Base-by-base conservation (phyloP, 2,113 vertebrate genomes). In the Hippoglossus stenolepis region DNA sequence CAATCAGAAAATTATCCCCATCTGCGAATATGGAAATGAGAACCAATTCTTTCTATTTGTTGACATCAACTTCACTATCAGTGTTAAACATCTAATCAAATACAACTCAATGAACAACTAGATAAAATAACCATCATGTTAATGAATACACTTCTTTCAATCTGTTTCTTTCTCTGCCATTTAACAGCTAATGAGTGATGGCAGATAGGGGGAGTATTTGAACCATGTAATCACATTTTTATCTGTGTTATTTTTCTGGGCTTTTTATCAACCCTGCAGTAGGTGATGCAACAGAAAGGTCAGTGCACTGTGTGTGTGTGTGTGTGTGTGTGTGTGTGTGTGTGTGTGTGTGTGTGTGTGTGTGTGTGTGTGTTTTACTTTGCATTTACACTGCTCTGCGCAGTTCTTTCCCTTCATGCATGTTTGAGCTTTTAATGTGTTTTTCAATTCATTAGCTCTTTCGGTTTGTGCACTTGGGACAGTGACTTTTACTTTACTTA, bases 141-240 rank as follows among this genome's bases (percentile, higher is more conserved):
- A 43, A 75, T 51, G 21, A 68, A 65, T 20, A 15, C 5, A 40
- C 71, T 85, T 13, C 40, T 43, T 43, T 77, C 60, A 60, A 53
- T 67, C 45, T 12, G 51, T 84, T 63, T 76, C 73, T 73, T 77
- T 76, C 67, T 64, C 14, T 65, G 4, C 53, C 70, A 80, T 87
- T 82, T 64, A 67, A 82, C 80, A 80, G 67, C 75, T 80, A 88
- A 88, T 82, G 70, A 73, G 70, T 49, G 71, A 67, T 1, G 28
- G 53, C 64, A 64, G 3, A 12, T 58, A 72, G 28, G 60, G 13
- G 28, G 56, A 71, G 18, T 18, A 56, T 66, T 21, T 70, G 35
- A 83, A 83, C 74, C 79, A 69, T 78, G 73, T 83, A 75, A 83
- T 89, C 75, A n/a, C 31, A 56, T 74, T 66, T 75, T 65, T 73